Evolutionary conservation across 2,113 vertebrate genomes (phyloP).

Genomic region (Pampusana beccarii): DNA sequence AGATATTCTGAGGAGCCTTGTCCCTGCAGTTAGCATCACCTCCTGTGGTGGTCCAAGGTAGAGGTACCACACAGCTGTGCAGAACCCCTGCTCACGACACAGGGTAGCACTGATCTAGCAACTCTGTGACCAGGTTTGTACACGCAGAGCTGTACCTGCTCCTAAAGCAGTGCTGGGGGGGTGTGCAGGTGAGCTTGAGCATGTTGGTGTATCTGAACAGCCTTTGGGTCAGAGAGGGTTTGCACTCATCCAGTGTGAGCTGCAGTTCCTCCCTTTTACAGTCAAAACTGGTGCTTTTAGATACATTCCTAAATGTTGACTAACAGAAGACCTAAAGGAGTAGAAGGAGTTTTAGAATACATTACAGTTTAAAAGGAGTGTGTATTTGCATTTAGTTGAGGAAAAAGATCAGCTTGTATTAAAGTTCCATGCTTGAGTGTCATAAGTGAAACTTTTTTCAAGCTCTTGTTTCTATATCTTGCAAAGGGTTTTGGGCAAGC

Average conservation of each 20-base stretch:
- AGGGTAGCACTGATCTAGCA: neutral
- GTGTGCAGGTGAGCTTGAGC: too few relatives aligned
- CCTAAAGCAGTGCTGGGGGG: neutral
- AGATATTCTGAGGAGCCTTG: neutral
- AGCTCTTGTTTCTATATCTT: neutral
- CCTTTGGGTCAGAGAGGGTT: fast-evolving
- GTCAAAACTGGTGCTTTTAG: neutral
- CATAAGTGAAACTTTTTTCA: neutral
- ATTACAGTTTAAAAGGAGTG: neutral
- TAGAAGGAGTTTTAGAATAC: neutral
- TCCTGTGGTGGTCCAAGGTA: neutral
- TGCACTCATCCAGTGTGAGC: neutral
- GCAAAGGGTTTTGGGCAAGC: neutral
- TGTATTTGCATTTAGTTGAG: neutral
- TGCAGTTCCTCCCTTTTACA: neutral
- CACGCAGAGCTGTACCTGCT: neutral
- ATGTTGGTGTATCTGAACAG: neutral
- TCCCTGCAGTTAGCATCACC: neutral
- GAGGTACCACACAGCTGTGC: neutral
- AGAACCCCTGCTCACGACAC: neutral
- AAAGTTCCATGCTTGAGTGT: neutral
- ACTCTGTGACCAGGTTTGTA: neutral
- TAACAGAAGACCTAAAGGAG: neutral
- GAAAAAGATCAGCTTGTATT: neutral
- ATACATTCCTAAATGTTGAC: neutral